phyloP scores from a whole-genome alignment of 1,140 invertebrate genomes.

The Megathymus violae region DNA sequence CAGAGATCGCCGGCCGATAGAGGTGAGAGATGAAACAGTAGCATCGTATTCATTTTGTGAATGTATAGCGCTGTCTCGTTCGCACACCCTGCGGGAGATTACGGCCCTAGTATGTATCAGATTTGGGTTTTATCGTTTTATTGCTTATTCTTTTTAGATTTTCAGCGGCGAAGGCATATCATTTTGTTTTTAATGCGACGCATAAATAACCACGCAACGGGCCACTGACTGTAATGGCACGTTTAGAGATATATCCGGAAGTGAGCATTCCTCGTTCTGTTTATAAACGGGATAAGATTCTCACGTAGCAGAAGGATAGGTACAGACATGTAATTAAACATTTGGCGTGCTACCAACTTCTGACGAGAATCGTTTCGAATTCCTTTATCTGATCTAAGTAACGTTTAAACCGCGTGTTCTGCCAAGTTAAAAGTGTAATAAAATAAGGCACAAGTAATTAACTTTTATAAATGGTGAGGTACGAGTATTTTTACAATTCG shows the following conservation, averaged over 20 bases:
- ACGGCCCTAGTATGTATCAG: slow-evolving; percentile 82
- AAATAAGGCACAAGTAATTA: neutral
- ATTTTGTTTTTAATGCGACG: slow-evolving; percentile 82
- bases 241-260: slow-evolving; percentile 72
- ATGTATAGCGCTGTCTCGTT: slow-evolving; percentile 70
- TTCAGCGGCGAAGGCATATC: slow-evolving; percentile 81
- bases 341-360: slow-evolving; percentile 33
- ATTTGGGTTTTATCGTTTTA: slow-evolving; percentile 84
- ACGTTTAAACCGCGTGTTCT: neutral
- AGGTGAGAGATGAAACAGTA: slow-evolving; percentile 84
- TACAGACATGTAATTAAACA: slow-evolving; percentile 41
- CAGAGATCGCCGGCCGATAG: slow-evolving; percentile 77
- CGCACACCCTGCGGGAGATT: slow-evolving; percentile 74
- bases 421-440: neutral
- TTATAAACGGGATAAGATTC: slow-evolving; percentile 42
- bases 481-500: no score
- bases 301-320: slow-evolving; percentile 8
- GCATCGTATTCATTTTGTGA: slow-evolving; percentile 76
- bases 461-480: no score
- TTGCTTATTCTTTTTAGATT: slow-evolving; percentile 84
- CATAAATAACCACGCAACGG: slow-evolving; percentile 78
- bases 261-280: slow-evolving; percentile 60
- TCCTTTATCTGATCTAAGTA: neutral
- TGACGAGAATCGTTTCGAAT: slow-evolving; percentile 36
- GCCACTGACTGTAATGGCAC: slow-evolving; percentile 74